Evolutionary conservation across 2,113 vertebrate genomes (phyloP).

Genomic region (Pelusios castaneus): DNA sequence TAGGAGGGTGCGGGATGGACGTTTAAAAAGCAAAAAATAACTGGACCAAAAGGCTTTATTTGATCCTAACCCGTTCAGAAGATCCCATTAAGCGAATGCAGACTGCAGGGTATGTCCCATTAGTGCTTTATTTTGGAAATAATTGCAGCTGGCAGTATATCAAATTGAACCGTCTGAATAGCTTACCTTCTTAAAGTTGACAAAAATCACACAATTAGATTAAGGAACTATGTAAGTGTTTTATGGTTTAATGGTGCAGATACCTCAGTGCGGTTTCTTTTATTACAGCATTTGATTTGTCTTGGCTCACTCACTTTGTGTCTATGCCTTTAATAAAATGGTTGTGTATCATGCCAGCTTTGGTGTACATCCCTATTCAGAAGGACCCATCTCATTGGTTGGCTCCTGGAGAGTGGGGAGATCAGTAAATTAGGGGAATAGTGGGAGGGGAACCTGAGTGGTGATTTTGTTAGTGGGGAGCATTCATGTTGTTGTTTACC

Average conservation of each 20-base stretch:
- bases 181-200: background rate
- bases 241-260: background rate
- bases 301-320: background rate
- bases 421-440: background rate
- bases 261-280: background rate
- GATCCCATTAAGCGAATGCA: background rate
- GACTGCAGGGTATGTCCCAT: background rate
- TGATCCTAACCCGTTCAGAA: background rate
- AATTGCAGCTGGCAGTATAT: background rate
- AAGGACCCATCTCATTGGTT: background rate
- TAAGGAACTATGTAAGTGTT: background rate
- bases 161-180: background rate
- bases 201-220: background rate
- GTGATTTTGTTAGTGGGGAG: background rate
- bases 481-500: accelerated
- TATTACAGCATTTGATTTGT: background rate
- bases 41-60: background rate
- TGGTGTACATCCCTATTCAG: background rate
- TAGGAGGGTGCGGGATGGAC: too few relatives aligned
- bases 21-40: background rate
- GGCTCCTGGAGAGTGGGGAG: background rate
- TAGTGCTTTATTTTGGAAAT: slow-evolving; percentile 7
- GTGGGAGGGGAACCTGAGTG: background rate
- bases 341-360: background rate
- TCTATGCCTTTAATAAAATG: slow-evolving; percentile 2